phyloP scores from a whole-genome alignment of 2,888 invertebrate genomes.

The Ephialtes manifestator region DNA sequence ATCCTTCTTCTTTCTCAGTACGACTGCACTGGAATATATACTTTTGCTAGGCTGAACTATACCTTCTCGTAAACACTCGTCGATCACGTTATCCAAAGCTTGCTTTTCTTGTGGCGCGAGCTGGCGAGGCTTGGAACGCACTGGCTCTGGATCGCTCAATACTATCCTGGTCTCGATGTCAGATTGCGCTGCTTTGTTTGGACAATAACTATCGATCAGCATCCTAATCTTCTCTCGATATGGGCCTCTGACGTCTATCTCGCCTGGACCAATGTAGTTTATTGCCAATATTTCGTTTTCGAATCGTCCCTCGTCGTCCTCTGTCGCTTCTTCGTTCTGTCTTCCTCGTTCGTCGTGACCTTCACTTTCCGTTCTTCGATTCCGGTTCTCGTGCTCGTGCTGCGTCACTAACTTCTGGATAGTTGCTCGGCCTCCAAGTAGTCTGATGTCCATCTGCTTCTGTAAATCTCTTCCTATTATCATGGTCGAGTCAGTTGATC shows the following conservation, averaged over 20 bases:
- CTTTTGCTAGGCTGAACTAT: too few species aligned
- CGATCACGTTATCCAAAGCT: conserved; percentile 68
- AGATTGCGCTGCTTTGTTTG: conserved; percentile 37
- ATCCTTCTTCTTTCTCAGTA: conserved; percentile 71
- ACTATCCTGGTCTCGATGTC: conserved; percentile 64
- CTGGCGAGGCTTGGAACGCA: conserved; percentile 38
- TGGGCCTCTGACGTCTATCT: conserved; percentile 5
- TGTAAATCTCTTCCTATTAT: conserved; percentile 40
- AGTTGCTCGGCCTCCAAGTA: conserved; percentile 28
- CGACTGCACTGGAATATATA: conserved; percentile 68
- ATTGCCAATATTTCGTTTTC: background rate
- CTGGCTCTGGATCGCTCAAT: conserved; percentile 56
- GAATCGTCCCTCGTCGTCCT: background rate
- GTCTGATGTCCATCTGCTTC: conserved; percentile 26
- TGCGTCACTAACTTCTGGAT: background rate
- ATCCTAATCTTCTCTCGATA: conserved; percentile 16
- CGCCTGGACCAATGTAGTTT: conserved; percentile 1
- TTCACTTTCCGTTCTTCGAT: background rate
- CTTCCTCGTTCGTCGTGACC: background rate
- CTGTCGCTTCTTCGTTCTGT: background rate
- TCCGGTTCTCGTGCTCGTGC: background rate
- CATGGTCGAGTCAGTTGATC: conserved; percentile 25
- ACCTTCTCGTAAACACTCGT: conserved; percentile 72
- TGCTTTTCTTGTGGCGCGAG: conserved; percentile 57
- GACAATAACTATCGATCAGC: conserved; percentile 40